These are phyloP conservation scores for Thunnus albacares DNA, from an alignment of 2,797 vertebrate species.

Conservation along the genomic window DNA sequence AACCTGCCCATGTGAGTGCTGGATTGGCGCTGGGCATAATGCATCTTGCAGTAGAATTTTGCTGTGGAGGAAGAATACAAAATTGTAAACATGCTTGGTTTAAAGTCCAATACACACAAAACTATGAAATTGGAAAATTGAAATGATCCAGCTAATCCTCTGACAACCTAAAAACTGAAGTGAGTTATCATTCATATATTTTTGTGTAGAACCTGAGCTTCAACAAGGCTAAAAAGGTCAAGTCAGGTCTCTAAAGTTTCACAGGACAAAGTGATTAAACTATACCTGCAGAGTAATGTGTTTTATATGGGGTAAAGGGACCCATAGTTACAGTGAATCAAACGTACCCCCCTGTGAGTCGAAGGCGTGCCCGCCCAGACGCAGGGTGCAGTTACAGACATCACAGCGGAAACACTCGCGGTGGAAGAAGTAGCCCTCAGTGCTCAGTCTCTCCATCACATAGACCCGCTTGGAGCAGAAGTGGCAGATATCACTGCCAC, in stretches of 20 bases:
- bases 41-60: conserved; percentile 96
- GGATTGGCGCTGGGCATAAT: conserved; percentile 90
- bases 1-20: conserved; percentile 78
- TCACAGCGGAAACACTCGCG: conserved; percentile 96
- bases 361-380: conserved; percentile 91
- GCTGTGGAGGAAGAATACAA: conserved; percentile 76
- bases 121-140: neutral
- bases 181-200: neutral
- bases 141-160: neutral
- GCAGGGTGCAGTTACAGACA: conserved; percentile 90
- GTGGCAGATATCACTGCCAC: conserved; percentile 93
- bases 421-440: conserved; percentile 96
- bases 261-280: neutral
- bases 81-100: neutral
- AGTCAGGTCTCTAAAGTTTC: no score
- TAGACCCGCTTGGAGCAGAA: conserved; percentile 97
- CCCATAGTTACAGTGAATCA: neutral
- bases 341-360: conserved; percentile 91
- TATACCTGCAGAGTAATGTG: neutral
- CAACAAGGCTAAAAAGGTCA: no score
- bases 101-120: neutral
- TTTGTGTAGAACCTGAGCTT: no score
- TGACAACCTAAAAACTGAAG: neutral
- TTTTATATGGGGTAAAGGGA: neutral
- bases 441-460: conserved; percentile 95